Evolutionary conservation across 2,113 vertebrate genomes (phyloP).

Genomic region (Grallaria varia): DNA sequence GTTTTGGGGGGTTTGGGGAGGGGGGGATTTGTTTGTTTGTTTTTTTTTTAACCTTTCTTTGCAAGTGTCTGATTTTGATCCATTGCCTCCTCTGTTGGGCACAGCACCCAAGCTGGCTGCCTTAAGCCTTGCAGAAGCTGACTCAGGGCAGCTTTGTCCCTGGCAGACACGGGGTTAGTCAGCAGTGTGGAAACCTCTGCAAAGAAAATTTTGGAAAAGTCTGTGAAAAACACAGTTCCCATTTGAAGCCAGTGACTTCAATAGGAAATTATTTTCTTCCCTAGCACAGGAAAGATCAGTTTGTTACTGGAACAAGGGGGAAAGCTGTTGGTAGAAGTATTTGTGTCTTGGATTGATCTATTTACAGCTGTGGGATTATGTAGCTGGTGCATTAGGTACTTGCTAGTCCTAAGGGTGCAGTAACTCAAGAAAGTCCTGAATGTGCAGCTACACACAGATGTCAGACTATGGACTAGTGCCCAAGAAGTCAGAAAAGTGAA

Average conservation of each 20-base stretch:
- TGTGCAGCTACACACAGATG: background rate
- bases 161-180: rapidly evolving
- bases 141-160: background rate
- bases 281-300: background rate
- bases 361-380: background rate
- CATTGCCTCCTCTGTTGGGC: background rate
- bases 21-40: too few species aligned
- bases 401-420: background rate
- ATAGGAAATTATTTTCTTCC: background rate
- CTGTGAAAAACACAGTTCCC: background rate
- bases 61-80: background rate
- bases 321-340: background rate
- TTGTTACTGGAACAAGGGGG: background rate
- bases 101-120: background rate
- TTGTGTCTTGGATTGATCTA: background rate
- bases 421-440: background rate
- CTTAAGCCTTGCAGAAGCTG: background rate
- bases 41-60: background rate
- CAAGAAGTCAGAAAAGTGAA: background rate
- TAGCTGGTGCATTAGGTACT: background rate
- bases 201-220: background rate
- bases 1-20: background rate
- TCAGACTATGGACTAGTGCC: background rate
- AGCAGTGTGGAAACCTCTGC: background rate
- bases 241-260: background rate